These are phyloP conservation scores for Triops cancriformis DNA, from an alignment of 1,140 invertebrate genomes.

Conservation along the genomic window DNA sequence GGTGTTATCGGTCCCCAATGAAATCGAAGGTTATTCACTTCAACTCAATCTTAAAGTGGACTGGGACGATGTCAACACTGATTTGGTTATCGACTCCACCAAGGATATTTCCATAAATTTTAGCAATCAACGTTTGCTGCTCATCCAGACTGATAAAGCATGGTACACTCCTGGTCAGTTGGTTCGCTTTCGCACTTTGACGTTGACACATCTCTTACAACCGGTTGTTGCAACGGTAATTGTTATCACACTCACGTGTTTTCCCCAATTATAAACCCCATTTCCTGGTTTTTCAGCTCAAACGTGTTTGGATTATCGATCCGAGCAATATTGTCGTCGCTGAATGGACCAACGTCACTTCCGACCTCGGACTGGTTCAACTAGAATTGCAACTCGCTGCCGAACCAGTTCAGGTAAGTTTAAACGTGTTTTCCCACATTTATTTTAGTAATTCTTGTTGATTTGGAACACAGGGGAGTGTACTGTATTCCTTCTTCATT, in stretches of 20 bases:
- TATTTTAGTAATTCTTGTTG: too few species aligned
- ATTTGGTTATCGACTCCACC: conserved; percentile 45
- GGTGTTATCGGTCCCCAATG: not conserved
- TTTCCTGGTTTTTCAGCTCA: conserved; percentile 40
- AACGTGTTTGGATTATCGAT: conserved; percentile 50
- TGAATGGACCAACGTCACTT: conserved; percentile 49
- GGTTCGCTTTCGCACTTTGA: conserved; percentile 48
- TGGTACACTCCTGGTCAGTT: conserved; percentile 55
- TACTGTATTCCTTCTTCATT: too few species aligned
- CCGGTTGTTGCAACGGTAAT: conserved; percentile 42
- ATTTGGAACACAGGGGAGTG: too few species aligned
- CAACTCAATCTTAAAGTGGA: not conserved
- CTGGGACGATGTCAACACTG: conserved; percentile 39
- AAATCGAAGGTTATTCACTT: not conserved
- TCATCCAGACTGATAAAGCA: conserved; percentile 47
- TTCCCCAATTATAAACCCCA: not conserved
- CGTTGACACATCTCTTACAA: conserved; percentile 44
- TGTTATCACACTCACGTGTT: not conserved
- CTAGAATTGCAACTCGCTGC: conserved; percentile 47
- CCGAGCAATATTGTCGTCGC: conserved; percentile 48
- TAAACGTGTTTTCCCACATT: too few species aligned
- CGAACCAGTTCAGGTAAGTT: conserved; percentile 45
- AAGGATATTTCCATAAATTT: conserved; percentile 35
- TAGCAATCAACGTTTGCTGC: conserved; percentile 44
- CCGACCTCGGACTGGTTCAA: conserved; percentile 46